Conservation (phyloP, 92 coral and sea anemone genomes). For the Actinernus sp. region DNA sequence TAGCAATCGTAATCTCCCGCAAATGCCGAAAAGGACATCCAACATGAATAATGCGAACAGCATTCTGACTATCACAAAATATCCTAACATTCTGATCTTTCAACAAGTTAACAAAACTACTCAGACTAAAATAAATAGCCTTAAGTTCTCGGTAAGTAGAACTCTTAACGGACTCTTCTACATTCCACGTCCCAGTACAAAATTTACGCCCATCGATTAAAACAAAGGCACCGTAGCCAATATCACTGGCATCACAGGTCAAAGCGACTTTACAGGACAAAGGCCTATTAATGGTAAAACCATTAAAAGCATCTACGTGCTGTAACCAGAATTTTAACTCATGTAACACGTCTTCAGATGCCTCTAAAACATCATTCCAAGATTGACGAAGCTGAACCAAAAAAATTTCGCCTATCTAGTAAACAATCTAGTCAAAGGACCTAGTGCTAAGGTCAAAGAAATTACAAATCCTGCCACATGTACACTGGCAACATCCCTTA, state of each 20-base stretch:
- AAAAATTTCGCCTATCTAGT: constrained; percentile 44
- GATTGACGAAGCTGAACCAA: constrained; percentile 6
- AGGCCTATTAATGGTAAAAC: constrained; percentile 37
- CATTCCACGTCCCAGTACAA: constrained; percentile 29
- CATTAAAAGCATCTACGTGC: constrained; percentile 46
- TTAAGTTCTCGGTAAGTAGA: constrained; percentile 33
- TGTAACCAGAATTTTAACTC: constrained; percentile 16
- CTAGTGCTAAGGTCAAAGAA: too few relatives aligned
- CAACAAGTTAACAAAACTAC: too few relatives aligned
- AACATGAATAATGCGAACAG: constrained; percentile 26
- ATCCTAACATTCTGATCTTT: constrained; percentile 17
- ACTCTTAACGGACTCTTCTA: constrained; percentile 4
- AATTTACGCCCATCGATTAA: constrained; percentile 1
- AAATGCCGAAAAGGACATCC: constrained; percentile 24
- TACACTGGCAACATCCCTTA: constrained; percentile 48
- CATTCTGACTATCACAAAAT: constrained; percentile 49
- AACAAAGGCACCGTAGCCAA: constrained; percentile 36
- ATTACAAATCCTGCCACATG: constrained; percentile 36
- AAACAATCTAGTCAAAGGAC: constrained; percentile 28
- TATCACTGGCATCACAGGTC: constrained; percentile 42
- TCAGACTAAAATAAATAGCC: constrained; percentile 19
- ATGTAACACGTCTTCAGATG: constrained; percentile 19
- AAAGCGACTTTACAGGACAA: constrained; percentile 34
- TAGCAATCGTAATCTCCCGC: constrained; percentile 32
- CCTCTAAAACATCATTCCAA: constrained; percentile 31